A percentile compares a stretch with the other conserved stretches of the same genome.
Conservation (phyloP, 2,113 vertebrate species). For the Jacana jacana region DNA sequence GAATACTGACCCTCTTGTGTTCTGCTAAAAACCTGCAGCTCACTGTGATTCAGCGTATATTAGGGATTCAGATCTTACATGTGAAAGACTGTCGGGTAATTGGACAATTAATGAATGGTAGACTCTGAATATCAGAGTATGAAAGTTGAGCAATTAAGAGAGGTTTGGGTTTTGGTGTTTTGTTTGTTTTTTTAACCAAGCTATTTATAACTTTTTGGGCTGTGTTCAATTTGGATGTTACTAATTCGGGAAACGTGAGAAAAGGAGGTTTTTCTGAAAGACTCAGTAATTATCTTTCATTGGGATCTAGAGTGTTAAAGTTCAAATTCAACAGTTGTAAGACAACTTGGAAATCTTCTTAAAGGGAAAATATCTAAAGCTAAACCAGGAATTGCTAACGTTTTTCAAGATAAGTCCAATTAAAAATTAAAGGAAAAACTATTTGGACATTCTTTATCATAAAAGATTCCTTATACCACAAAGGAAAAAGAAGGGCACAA, state of each 20-base stretch:
- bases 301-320: slow-evolving; percentile 7
- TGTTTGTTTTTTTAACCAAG: neutral
- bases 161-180: neutral
- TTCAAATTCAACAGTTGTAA: neutral
- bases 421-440: neutral
- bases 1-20: neutral
- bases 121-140: neutral
- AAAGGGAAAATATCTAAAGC: neutral
- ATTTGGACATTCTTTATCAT: neutral
- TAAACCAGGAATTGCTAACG: neutral
- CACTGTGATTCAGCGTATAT: neutral
- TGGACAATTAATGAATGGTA: neutral
- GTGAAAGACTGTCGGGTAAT: neutral
- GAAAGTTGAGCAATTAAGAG: slow-evolving; percentile 1
- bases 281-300: slow-evolving; percentile 5
- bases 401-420: neutral
- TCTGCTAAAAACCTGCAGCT: neutral
- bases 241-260: slow-evolving; percentile 64
- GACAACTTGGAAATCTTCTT: neutral
- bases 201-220: slow-evolving; percentile 42
- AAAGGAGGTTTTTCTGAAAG: slow-evolving; percentile 37
- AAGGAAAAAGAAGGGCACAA: neutral
- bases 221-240: slow-evolving; percentile 25
- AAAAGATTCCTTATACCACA: neutral
- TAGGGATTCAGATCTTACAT: neutral